Percentiles rank a stretch among this genome's conserved stretches.
These are phyloP conservation scores for Stictonetta naevosa DNA, from an alignment of 2,113 vertebrate species.

Conservation along the genomic window DNA sequence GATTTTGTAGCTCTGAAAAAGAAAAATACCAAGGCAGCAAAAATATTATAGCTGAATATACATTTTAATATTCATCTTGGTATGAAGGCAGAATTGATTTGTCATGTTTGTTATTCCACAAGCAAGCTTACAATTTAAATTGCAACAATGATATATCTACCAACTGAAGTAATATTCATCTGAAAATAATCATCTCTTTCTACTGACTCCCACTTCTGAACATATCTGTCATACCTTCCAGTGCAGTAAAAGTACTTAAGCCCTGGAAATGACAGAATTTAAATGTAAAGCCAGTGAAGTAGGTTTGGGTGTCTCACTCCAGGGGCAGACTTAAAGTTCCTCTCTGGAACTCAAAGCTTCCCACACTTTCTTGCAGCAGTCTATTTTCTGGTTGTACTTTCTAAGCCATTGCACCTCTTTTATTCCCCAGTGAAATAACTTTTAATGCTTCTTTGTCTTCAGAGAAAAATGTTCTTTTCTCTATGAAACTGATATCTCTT, in stretches of 20 bases:
- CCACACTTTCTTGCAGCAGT: not conserved
- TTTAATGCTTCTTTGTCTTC: not conserved
- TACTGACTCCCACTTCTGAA: rapidly evolving
- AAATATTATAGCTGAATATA: not conserved
- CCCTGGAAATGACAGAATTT: not conserved
- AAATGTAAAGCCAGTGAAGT: not conserved
- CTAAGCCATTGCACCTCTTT: not conserved
- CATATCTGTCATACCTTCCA: not conserved
- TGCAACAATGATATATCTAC: not conserved
- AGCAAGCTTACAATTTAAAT: not conserved
- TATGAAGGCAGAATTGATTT: not conserved
- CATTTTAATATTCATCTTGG: not conserved
- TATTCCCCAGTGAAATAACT: not conserved
- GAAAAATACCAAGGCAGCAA: not conserved
- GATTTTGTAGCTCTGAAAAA: not conserved
- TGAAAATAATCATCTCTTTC: not conserved
- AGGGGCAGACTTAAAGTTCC: not conserved
- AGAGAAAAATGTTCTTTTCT: not conserved
- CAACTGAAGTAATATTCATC: not conserved
- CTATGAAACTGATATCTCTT: not conserved
- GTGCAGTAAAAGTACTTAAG: not conserved
- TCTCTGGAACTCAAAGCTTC: not conserved
- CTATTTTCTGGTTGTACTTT: not conserved
- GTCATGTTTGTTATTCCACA: not conserved
- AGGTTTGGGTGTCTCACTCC: not conserved